Evolutionary conservation across 2,113 vertebrate genomes (phyloP), one percentile per base, ranked within the genome.

Genomic region (Crotalus tigris): DNA sequence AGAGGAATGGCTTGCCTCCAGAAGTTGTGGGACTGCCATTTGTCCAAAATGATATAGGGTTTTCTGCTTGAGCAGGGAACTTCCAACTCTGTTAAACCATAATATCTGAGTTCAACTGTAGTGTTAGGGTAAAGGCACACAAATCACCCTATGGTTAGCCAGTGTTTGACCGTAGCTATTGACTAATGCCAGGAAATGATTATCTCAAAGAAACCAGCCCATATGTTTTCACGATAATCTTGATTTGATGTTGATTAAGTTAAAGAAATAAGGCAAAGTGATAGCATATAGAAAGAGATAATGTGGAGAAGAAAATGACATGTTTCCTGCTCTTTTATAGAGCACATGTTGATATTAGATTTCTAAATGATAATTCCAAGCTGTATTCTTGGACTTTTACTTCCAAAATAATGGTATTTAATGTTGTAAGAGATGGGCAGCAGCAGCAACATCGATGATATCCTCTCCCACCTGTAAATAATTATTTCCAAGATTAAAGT

Each of bases 401-500:
- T 87, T 87, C 33, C 29, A 39, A n/a, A 89, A 33, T 58, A 23
- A 13, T 39, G 39, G 4, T 89, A 69, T 51, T 81, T 61, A 87
- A 55, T 3, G 24, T 55, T 54, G 49, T 29, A 91, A n/a, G 39
- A 39, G 54, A 13, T 91, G 23, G 61, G 29, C 12, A 12, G 92
- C 90, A 94, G 46, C 33, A 90, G 21, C 17, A 21, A 93, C 94
- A 95, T 39, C 94, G 93, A 86, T 81, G 88, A 64, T 39, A 75
- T 75, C n/a, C 15, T 3, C 12, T n/a, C 12, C 92, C 94, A 64
- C 57, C 90, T 94, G 94, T 86, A 12, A 64, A 88, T 64, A 49
- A 86, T 87, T 87, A 44, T 85, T 51, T 85, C 17, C 39, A 85
- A 58, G 39, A 2, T 12, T 69, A 13, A n/a, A 69, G 33, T 88